Base-by-base conservation (phyloP, 2,888 invertebrate genomes). In the Heliconius hortense region DNA sequence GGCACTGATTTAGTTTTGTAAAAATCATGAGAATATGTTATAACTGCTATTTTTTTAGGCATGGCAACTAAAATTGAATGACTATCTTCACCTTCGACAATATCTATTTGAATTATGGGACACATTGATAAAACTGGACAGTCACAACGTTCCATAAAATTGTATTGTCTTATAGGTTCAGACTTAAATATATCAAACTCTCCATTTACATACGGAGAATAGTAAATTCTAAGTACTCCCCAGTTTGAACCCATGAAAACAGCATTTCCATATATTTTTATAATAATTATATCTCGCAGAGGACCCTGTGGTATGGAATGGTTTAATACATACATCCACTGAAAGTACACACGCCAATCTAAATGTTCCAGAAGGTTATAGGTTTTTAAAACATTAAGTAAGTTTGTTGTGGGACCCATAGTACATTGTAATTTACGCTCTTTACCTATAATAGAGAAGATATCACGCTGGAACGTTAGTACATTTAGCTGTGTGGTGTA, bases 21-120 rank as follows among this genome's bases (percentile, higher is more conserved):
- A 28, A 72, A 72, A 0, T 87, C 86, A 75, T 93, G 90, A 0
- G 72, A 81, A 43, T 88, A 92, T n/a, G 86, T 85, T 0, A 93
- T 66, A 0, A 90, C 81, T 0, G 87, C 89, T 15, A 93, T 85
- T 79, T 92, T 91, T 73, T 90, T 89, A 0, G 91, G 91, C 92
- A 92, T 91, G 0, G 86, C 92, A 0, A 91, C 88, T 2, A 91
- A 77, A 0, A 93, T 85, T 0, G 81, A 87, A 72, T 93, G 93
- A 0, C 90, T 89, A 1, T 87, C 84, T 60, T 87, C 85, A 0
- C 80, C 78, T 81, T 93, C 93, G 0, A 87, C 66, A 0, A 90
- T 86, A 69, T 93, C 92, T 10, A 93, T 86, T 75, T 87, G 85
- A 0, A 90, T 73, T 56, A 93, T 90, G 0, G 90, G 90, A 78